Evolutionary conservation across 1,140 invertebrate species (phyloP).

Genomic region (Platyscapa corneri): DNA sequence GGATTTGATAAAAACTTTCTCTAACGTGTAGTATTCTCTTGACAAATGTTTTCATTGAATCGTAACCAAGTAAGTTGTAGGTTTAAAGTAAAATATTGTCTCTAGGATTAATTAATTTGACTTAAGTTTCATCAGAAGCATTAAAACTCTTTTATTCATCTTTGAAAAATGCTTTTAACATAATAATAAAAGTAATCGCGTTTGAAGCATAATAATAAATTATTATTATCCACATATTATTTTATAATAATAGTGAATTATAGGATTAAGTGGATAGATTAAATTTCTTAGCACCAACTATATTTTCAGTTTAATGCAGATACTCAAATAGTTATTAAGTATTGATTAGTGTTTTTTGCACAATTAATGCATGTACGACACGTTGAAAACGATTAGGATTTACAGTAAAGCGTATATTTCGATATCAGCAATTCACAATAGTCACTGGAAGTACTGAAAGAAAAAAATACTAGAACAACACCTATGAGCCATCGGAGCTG

Average conservation of each 20-base stretch:
- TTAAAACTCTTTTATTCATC: no score
- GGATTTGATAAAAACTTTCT: not conserved
- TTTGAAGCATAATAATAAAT: no score
- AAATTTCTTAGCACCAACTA: no score
- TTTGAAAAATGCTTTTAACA: no score
- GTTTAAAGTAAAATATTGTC: no score
- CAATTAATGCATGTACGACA: not conserved
- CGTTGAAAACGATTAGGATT: not conserved
- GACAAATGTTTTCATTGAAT: not conserved
- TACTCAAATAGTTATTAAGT: not conserved
- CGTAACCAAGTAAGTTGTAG: not conserved
- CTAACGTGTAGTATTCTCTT: not conserved
- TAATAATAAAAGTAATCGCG: no score
- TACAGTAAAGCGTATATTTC: not conserved
- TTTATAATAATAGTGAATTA: no score
- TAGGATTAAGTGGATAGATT: not conserved
- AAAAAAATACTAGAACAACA: not conserved
- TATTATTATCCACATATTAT: no score
- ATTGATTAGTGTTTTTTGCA: not conserved
- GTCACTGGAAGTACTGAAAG: not conserved
- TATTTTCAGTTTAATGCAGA: not conserved
- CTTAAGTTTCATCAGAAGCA: no score
- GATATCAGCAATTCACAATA: not conserved
- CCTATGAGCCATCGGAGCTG: no score
- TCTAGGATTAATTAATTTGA: no score